Evolutionary conservation across 2,113 vertebrate species (phyloP).

Genomic region (Oenanthe melanoleuca): DNA sequence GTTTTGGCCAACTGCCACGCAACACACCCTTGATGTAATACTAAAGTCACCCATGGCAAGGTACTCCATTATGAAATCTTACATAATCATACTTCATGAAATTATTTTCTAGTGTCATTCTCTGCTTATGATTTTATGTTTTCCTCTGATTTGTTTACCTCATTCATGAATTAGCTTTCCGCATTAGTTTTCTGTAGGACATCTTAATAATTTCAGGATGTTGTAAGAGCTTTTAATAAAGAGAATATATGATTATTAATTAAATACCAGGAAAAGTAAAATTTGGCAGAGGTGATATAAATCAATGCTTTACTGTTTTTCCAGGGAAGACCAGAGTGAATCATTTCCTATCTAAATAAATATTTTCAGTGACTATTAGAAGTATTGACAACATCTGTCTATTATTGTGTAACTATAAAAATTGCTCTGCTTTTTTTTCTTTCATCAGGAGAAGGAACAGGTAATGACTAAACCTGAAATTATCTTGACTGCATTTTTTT

Average conservation of each 20-base stretch:
- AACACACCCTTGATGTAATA: conserved; percentile 42
- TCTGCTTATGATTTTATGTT: neutral
- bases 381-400: neutral
- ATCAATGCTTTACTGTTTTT: neutral
- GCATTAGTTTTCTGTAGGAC: neutral
- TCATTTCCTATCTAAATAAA: neutral
- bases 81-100: neutral
- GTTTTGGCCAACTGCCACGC: neutral
- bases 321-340: neutral
- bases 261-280: neutral
- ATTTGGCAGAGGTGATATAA: neutral
- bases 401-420: neutral
- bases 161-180: neutral
- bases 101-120: neutral
- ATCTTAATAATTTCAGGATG: neutral
- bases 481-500: neutral
- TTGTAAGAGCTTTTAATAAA: neutral
- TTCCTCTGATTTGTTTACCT: conserved; percentile 2
- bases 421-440: neutral
- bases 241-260: neutral
- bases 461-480: neutral
- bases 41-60: conserved; percentile 39
- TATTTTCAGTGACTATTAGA: neutral
- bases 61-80: conserved; percentile 45
- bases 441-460: neutral